Base-by-base conservation (phyloP, 2,113 vertebrate species). In the Columbina picui region DNA sequence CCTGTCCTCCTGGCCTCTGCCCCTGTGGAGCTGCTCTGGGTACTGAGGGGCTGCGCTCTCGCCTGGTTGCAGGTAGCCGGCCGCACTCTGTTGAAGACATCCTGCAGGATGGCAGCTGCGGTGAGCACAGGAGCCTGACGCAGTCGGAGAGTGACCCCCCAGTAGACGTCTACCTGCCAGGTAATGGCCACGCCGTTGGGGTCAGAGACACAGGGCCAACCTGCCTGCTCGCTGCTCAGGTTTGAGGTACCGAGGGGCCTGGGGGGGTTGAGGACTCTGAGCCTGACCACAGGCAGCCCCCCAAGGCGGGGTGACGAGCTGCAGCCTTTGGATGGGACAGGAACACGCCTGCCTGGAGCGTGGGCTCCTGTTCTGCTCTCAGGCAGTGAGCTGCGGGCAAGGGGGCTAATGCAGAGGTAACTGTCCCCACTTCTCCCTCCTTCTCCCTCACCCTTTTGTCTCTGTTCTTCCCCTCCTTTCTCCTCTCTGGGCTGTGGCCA, bases 121-220 rank as follows among this genome's bases (percentile, higher is more conserved):
- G 98, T 0, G 98, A 99, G 89, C 97, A 97, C 97, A 98, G 98
- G 74, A 97, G 98, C 96, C 97, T 98, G 83, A 97, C 98, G n/a
- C 98, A 98, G 86, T 93, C 97, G 0, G 98, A 98, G 90, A 98
- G 97, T 1, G 98, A 98, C 70, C 96, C 98, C 2, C 97, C 98
- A 0, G 98, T 98, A 0, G 98, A 99, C 5, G 95, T 98, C 56
- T 99, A 97, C 96, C 98, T 99, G 94, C 98, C 98, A 97, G 98
- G 98, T 99, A 97, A 87, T 0, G 8, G 68, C 73, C 1, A 0
- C 0, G 3, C 21, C 2, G 1, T 18, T 18, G 92, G 80, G 92
- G 25, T 12, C 1, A 0, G 34, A 8, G 64, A 21, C 4, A 4
- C 4, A 0, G 36, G 14, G 39, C 70, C 3, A 2, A 3, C 25